Conservation (phyloP, 2,113 vertebrate species). For the Canis aureus region DNA sequence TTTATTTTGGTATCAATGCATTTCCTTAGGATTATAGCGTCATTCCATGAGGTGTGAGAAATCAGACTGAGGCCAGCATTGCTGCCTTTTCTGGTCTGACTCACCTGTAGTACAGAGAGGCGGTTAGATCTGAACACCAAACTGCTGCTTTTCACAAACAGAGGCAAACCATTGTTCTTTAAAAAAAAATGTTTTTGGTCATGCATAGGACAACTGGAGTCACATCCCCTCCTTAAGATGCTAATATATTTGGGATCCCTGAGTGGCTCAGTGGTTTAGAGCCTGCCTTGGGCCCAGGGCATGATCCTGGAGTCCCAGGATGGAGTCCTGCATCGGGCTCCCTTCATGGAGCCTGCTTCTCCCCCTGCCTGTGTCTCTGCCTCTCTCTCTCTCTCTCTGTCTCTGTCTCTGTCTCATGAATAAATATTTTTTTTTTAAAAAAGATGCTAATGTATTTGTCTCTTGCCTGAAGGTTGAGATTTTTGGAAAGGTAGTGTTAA, state of each 20-base stretch:
- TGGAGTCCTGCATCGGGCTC: too few relatives aligned
- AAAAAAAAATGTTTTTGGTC: not conserved
- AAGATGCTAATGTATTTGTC: not conserved
- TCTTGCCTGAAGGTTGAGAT: not conserved
- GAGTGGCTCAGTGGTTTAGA: too few relatives aligned
- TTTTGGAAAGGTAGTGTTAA: not conserved
- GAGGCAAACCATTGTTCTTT: not conserved
- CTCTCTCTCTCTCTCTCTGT: too few relatives aligned
- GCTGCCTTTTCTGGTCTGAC: not conserved
- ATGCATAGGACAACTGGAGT: not conserved
- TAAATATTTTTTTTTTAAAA: too few relatives aligned
- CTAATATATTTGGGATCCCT: not conserved
- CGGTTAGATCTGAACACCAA: not conserved
- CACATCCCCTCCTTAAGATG: not conserved
- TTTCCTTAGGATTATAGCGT: not conserved
- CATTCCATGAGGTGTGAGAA: not conserved
- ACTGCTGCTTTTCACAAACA: not conserved
- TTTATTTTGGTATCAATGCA: not conserved
- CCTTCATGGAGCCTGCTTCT: too few relatives aligned
- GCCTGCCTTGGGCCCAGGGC: too few relatives aligned
- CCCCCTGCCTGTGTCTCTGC: too few relatives aligned
- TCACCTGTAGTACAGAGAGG: not conserved
- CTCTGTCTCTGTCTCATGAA: too few relatives aligned
- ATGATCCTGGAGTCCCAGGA: too few relatives aligned
- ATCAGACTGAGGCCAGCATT: not conserved